Evolutionary conservation across 2,888 invertebrate genomes (phyloP).

Genomic region (Therioaphis trifolii): DNA sequence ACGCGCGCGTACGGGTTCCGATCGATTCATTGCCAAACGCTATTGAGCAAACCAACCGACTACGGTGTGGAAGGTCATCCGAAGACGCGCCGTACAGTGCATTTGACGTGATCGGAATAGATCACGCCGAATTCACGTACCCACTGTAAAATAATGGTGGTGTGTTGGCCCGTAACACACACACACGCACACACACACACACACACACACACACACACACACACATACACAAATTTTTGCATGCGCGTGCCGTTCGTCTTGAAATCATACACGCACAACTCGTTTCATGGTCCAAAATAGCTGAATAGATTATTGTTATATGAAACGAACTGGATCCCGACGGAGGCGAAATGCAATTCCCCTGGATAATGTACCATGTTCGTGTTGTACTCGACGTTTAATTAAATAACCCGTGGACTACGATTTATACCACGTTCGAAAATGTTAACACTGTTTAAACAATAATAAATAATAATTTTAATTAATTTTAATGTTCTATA

Average conservation of each 20-base stretch:
- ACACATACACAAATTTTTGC: too few relatives aligned
- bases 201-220: too few relatives aligned
- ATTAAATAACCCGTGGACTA: not conserved
- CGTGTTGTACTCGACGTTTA: not conserved
- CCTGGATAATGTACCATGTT: not conserved
- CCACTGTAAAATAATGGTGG: not conserved
- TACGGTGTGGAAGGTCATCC: constrained; percentile 20
- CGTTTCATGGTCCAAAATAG: not conserved
- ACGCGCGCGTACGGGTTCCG: not conserved
- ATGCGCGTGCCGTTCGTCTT: not conserved
- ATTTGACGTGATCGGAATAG: constrained; percentile 42
- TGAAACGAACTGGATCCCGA: too few relatives aligned
- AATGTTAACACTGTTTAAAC: not conserved
- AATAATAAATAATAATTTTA: not conserved
- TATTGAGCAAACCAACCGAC: not conserved
- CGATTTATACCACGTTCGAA: not conserved
- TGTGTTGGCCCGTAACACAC: too few relatives aligned
- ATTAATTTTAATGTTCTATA: too few relatives aligned
- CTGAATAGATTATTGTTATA: not conserved
- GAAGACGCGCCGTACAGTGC: not conserved
- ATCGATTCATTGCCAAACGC: constrained; percentile 9
- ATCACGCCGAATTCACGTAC: constrained; percentile 11
- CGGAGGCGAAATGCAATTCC: not conserved
- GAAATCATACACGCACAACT: not conserved
- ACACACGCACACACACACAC: too few relatives aligned